These are phyloP conservation scores for Austrolebias charrua DNA, from an alignment of 2,797 vertebrate genomes.

Conservation along the genomic window DNA sequence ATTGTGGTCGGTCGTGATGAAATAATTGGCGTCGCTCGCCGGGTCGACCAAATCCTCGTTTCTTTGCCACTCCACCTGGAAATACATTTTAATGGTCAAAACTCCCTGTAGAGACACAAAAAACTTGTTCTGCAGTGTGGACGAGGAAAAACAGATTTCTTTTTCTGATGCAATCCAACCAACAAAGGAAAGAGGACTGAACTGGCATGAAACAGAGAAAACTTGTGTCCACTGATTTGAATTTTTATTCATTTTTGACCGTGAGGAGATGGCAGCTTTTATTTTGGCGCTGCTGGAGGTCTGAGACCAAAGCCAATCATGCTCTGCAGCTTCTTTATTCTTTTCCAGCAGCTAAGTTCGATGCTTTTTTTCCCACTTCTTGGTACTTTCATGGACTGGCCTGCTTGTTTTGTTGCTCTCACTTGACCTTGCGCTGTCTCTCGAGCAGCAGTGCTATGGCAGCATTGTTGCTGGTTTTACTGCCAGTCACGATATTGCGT, in stretches of 20 bases:
- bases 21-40: constrained; percentile 89
- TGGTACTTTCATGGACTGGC: constrained; percentile 55
- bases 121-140: constrained; percentile 14
- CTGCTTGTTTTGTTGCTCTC: constrained; percentile 64
- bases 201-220: constrained; percentile 17
- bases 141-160: constrained; percentile 5
- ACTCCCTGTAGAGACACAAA: constrained; percentile 21
- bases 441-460: constrained; percentile 42
- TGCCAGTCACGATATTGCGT: constrained; percentile 52
- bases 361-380: constrained; percentile 44
- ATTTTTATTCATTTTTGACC: constrained; percentile 22
- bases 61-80: constrained; percentile 96
- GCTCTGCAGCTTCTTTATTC: constrained; percentile 38
- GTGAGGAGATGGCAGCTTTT: constrained; percentile 15
- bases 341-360: constrained; percentile 53
- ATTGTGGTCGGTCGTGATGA: constrained; percentile 92
- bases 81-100: constrained; percentile 51
- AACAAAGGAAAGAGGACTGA: constrained; percentile 13
- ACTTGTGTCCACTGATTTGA: constrained; percentile 21
- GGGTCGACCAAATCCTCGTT: constrained; percentile 95
- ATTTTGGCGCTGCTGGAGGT: constrained; percentile 29
- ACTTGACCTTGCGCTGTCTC: constrained; percentile 62
- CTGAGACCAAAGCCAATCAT: constrained; percentile 14
- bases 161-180: constrained; percentile 18
- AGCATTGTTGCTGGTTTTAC: constrained; percentile 57